phyloP scores from a whole-genome alignment of 35 echinoderm and acorn worm species.

The Ophioderma brevispina region DNA sequence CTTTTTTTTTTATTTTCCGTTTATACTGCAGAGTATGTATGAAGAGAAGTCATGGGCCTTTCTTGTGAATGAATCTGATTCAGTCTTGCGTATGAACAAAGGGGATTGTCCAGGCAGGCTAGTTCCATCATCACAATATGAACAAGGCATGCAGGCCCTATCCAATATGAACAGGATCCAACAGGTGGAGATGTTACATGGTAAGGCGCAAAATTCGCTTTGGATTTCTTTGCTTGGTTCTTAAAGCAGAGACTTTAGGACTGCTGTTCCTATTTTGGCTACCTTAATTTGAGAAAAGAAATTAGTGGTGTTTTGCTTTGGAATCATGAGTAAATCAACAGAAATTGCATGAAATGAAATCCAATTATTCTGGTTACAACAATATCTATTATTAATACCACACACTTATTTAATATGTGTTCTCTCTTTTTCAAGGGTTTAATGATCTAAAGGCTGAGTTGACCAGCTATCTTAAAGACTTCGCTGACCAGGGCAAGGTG shows the following conservation, averaged over 20 bases:
- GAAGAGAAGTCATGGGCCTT: conserved; percentile 51
- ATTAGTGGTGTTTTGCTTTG: too few species aligned
- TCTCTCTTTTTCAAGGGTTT: conserved; percentile 52
- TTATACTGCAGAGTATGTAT: conserved; percentile 63
- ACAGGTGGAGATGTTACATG: conserved; percentile 82
- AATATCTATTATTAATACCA: too few species aligned
- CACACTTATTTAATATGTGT: too few species aligned
- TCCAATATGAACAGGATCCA: conserved; percentile 82
- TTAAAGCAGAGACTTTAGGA: background rate
- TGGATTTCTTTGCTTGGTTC: background rate
- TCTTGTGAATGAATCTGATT: conserved; percentile 56
- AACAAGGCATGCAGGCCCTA: conserved; percentile 84
- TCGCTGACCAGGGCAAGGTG: conserved; percentile 86
- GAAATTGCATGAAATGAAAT: too few species aligned
- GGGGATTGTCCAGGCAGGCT: conserved; percentile 71
- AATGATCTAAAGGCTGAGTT: conserved; percentile 82
- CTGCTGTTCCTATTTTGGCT: too few species aligned
- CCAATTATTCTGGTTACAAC: too few species aligned
- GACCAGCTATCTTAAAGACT: conserved; percentile 64
- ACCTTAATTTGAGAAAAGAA: too few species aligned
- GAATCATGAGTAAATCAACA: too few species aligned
- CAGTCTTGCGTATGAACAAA: conserved; percentile 83
- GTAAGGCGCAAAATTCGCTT: conserved; percentile 13
- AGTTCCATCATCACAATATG: conserved; percentile 73
- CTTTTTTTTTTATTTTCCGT: too few species aligned